Percentiles rank a stretch among this genome's conserved stretches.
These are phyloP conservation scores for Promerops cafer DNA, from an alignment of 2,113 vertebrate genomes.

Conservation along the genomic window DNA sequence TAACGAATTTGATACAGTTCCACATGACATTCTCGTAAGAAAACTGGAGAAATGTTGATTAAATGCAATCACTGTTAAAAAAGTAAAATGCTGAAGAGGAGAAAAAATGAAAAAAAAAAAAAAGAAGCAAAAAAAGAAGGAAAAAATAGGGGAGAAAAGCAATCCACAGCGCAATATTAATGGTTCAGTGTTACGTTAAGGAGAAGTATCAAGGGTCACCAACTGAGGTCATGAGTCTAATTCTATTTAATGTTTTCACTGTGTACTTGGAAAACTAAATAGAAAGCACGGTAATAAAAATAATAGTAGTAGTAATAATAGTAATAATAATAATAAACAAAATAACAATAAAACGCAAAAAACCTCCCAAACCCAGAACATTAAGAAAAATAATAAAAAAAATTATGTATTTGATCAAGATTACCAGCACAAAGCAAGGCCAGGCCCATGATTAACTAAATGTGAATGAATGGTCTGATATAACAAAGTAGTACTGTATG, in stretches of 20 bases:
- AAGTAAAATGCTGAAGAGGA: background rate
- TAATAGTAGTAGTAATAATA: background rate
- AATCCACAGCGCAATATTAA: background rate
- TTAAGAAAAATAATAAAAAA: background rate
- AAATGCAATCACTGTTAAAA: background rate
- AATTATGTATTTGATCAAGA: background rate
- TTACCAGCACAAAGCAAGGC: background rate
- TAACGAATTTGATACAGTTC: constrained; percentile 42
- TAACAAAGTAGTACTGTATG: background rate
- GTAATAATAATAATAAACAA: too few relatives aligned
- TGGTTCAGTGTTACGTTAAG: background rate
- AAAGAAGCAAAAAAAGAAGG: background rate
- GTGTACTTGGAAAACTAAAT: background rate
- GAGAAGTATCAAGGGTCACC: background rate
- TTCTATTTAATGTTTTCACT: background rate
- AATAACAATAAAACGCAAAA: background rate
- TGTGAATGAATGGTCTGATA: background rate
- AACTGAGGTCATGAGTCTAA: background rate
- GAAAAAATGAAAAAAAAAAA: background rate
- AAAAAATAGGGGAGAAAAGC: background rate
- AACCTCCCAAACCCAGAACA: background rate
- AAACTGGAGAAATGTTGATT: constrained; percentile 17
- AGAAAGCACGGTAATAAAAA: background rate
- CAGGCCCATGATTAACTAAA: background rate
- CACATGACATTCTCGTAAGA: constrained; percentile 2